These are phyloP conservation scores for Agraylea sexmaculata DNA, from an alignment of 1,140 invertebrate species.

Conservation along the genomic window DNA sequence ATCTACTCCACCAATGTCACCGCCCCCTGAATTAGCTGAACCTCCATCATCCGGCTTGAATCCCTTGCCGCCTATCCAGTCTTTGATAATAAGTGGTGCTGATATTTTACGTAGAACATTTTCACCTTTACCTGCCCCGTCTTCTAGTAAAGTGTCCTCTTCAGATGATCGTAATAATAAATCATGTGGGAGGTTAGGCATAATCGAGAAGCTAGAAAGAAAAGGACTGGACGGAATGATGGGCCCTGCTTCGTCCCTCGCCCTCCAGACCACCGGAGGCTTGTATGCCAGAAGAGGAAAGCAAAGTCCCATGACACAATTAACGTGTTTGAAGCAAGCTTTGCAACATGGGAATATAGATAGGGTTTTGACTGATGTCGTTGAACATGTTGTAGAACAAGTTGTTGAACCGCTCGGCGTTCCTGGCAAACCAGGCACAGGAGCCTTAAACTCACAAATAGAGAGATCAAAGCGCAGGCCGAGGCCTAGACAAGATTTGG, in stretches of 20 bases:
- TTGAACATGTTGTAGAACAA: conserved; percentile 16
- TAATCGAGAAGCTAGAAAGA: conserved; percentile 57
- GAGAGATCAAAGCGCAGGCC: conserved; percentile 26
- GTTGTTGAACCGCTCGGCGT: conserved; percentile 32
- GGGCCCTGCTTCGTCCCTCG: conserved; percentile 41
- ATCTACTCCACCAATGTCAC: conserved; percentile 31
- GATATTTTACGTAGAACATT: conserved; percentile 56
- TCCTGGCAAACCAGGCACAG: conserved; percentile 41
- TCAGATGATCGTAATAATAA: conserved; percentile 40
- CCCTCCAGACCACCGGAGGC: conserved; percentile 44
- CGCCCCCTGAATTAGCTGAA: conserved; percentile 41
- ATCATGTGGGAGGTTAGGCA: conserved; percentile 39
- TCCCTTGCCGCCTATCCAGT: conserved; percentile 44
- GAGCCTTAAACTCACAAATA: conserved; percentile 34
- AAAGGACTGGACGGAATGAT: conserved; percentile 57
- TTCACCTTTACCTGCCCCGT: conserved; percentile 23
- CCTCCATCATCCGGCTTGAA: conserved; percentile 26
- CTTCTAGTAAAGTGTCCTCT: conserved; percentile 34
- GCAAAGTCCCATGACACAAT: conserved; percentile 61
- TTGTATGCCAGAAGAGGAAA: conserved; percentile 42
- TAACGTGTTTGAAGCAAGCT: conserved; percentile 56
- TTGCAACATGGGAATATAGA: conserved; percentile 34
- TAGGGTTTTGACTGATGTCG: conserved; percentile 27
- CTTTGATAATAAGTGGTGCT: conserved; percentile 57
- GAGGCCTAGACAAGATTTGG: conserved; percentile 44